These are phyloP conservation scores for Nasua narica DNA, from an alignment of 2,797 vertebrate genomes.

Conservation along the genomic window DNA sequence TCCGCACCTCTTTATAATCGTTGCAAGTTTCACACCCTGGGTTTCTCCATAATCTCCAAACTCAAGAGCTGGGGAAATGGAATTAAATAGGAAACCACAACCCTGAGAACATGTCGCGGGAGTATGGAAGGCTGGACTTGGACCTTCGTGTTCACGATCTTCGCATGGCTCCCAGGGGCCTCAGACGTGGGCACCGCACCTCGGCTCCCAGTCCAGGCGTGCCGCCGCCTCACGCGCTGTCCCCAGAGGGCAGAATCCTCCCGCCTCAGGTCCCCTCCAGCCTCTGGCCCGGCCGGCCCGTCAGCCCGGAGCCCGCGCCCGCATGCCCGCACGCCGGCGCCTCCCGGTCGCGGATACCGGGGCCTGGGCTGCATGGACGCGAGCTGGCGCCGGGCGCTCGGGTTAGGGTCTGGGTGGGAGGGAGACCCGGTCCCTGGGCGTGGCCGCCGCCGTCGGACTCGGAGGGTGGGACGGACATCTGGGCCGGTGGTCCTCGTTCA, in stretches of 20 bases:
- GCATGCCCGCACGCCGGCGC: background rate
- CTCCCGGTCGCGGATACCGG: accelerated
- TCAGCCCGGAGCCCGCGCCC: background rate
- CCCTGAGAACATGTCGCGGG: background rate
- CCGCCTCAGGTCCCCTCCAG: accelerated
- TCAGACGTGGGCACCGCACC: background rate
- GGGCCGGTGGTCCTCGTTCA: background rate
- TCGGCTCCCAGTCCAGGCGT: background rate
- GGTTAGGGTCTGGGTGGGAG: background rate
- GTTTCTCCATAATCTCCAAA: background rate
- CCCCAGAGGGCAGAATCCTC: background rate
- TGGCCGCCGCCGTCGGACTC: background rate
- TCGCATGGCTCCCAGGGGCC: background rate
- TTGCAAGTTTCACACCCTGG: background rate
- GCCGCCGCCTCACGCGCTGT: background rate
- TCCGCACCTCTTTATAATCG: background rate
- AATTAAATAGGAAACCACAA: background rate
- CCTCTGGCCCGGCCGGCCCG: background rate
- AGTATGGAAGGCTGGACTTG: background rate
- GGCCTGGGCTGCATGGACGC: background rate
- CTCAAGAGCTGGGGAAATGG: background rate
- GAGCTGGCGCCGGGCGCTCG: background rate
- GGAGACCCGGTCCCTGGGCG: background rate
- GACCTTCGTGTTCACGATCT: background rate
- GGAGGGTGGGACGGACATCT: background rate